These are phyloP conservation scores for Anolis carolinensis DNA, from an alignment of 2,113 vertebrate genomes.

Conservation along the genomic window DNA sequence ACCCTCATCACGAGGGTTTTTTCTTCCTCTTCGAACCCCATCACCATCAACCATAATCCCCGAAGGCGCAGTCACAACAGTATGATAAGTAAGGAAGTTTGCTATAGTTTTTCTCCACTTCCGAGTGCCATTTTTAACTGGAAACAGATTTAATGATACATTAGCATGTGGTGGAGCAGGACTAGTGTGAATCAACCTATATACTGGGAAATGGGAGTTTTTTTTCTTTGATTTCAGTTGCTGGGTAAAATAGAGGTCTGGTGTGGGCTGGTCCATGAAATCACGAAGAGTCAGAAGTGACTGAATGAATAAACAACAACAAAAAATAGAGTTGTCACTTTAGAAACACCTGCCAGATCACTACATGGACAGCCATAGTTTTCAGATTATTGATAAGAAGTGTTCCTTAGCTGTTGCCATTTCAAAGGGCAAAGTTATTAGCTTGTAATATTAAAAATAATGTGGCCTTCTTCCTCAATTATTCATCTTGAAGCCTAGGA, in stretches of 20 bases:
- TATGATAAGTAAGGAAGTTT: not conserved
- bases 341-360: not conserved
- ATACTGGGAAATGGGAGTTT: not conserved
- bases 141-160: not conserved
- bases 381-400: not conserved
- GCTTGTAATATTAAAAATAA: not conserved
- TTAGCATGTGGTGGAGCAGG: not conserved
- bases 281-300: too few species aligned
- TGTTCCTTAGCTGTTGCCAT: not conserved
- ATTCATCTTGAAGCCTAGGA: constrained; percentile 1
- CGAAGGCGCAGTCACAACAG: too few species aligned
- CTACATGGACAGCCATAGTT: not conserved
- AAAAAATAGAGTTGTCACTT: not conserved
- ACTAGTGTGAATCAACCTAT: not conserved
- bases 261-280: too few species aligned
- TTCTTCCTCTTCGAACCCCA: too few species aligned
- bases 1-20: too few species aligned
- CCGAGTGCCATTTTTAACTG: too few species aligned
- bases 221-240: not conserved
- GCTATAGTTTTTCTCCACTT: too few species aligned
- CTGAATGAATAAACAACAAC: too few species aligned
- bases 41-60: too few species aligned
- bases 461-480: not conserved
- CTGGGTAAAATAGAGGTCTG: not conserved
- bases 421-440: constrained; percentile 21